Base-by-base conservation (phyloP, 2,797 vertebrate species). In the Amphiprion clarkii region DNA sequence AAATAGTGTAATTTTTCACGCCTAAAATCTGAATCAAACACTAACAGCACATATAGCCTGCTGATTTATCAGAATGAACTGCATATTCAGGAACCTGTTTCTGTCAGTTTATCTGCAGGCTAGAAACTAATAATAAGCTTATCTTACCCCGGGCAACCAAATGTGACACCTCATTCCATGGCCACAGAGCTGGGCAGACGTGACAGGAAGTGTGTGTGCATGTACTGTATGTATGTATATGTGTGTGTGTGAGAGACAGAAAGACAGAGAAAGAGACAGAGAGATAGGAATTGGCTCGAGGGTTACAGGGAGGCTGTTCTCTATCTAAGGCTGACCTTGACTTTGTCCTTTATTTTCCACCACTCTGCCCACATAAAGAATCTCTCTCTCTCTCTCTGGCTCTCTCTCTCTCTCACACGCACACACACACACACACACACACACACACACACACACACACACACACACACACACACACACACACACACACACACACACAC, bases 301-400 rank as follows among this genome's bases (percentile, higher is more conserved):
- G 71, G 73, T 70, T 69, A 80, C 42, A 66, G 16, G 48, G 74
- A 84, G 48, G 51, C 76, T 74, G 79, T 73, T 84, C 74, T 85
- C 67, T 85, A 81, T 88, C 82, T 89, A 83, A 87, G 71, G 55
- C 78, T 93, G 91, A 95, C 94, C 94, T 94, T 94, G 89, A 87
- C 79, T 87, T 49, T 82, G 85, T 93, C 91, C 89, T 91, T 77
- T 65, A 52, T 63, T 80, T 79, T 86, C 71, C 52, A 71, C 67
- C 59, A 72, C 67, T 78, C 59, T 64, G 77, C 79, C 49, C 58
- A 42, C 58, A 77, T 90, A 91, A 74, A 88, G 85, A 88, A 29
- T 71, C 42, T 79, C 33, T 6, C 51, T 6, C 10, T 6, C 52
- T 21, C 27, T 27, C 27, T 27, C 27, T 27, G 3, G 3, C 27